phyloP scores from a whole-genome alignment of 2,113 vertebrate genomes.

The Coreoperca whiteheadi region DNA sequence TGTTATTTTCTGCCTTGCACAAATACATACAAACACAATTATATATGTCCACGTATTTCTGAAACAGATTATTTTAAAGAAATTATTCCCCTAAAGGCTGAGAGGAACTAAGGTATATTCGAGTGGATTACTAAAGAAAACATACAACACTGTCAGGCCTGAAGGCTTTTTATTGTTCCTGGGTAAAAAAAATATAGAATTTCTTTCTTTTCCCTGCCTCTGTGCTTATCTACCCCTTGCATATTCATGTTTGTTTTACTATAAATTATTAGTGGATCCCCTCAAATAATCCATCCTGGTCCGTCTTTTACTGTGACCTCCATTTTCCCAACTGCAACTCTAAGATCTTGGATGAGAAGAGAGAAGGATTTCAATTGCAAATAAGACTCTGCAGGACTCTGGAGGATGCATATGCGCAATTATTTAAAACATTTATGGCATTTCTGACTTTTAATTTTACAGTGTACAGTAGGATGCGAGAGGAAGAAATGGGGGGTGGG shows the following conservation, averaged over 20 bases:
- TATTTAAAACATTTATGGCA: slow-evolving; percentile 46
- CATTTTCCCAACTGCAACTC: slow-evolving; percentile 39
- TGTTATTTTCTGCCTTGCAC: neutral
- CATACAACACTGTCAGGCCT: slow-evolving; percentile 13
- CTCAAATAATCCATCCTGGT: slow-evolving; percentile 6
- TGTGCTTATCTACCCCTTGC: neutral
- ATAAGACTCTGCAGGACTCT: slow-evolving; percentile 35
- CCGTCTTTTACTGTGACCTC: slow-evolving; percentile 32
- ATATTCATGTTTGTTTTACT: slow-evolving; percentile 30
- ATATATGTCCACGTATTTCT: slow-evolving; percentile 32
- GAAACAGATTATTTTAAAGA: slow-evolving; percentile 20
- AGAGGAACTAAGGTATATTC: slow-evolving; percentile 20
- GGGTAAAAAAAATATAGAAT: neutral
- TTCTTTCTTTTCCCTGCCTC: neutral
- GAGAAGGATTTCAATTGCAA: slow-evolving; percentile 52
- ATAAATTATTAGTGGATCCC: slow-evolving; percentile 38
- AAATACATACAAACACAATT: neutral
- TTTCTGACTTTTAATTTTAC: slow-evolving; percentile 46
- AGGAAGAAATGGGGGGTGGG: neutral
- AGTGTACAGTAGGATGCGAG: neutral
- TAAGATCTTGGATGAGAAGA: slow-evolving; percentile 44
- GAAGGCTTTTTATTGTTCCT: slow-evolving; percentile 35
- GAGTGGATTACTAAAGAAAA: slow-evolving; percentile 51
- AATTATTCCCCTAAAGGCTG: slow-evolving; percentile 24
- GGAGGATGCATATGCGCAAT: neutral